Evolutionary conservation across 2,888 invertebrate genomes (phyloP).

Genomic region (Acanthosepion pharaonis): DNA sequence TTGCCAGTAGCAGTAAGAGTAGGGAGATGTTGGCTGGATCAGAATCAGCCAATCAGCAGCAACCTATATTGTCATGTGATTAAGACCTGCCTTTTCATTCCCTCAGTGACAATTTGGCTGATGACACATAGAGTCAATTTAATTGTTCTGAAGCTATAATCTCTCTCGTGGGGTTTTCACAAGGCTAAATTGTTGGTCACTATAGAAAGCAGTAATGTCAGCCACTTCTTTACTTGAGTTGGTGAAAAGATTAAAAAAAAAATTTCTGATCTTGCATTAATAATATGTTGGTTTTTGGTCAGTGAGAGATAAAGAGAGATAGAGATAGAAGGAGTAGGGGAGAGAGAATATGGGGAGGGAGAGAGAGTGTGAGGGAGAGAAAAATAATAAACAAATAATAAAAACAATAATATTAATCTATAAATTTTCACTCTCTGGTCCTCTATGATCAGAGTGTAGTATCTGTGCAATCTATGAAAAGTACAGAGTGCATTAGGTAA

Average conservation of each 20-base stretch:
- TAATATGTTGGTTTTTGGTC: not conserved
- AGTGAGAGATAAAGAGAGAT: not conserved
- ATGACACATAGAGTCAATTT: not conserved
- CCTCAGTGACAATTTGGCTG: not conserved
- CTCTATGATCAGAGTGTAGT: too few relatives aligned
- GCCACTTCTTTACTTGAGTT: not conserved
- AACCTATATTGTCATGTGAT: not conserved
- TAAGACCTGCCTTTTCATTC: not conserved
- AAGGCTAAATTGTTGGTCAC: not conserved
- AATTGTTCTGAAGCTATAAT: not conserved
- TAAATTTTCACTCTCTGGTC: too few relatives aligned
- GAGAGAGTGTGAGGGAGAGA: not conserved
- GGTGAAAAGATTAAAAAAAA: not conserved
- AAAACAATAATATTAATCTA: not conserved
- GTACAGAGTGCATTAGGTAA: too few relatives aligned
- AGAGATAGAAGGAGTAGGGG: not conserved
- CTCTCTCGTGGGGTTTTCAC: not conserved
- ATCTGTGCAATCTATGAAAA: too few relatives aligned
- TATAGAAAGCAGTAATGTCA: not conserved
- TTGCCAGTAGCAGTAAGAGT: not conserved
- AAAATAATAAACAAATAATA: not conserved
- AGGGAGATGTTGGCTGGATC: not conserved
- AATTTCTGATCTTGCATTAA: not conserved
- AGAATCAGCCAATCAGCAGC: not conserved
- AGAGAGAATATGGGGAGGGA: not conserved